Conservation (phyloP, 2,113 vertebrate genomes). For the Varanus komodoensis region DNA sequence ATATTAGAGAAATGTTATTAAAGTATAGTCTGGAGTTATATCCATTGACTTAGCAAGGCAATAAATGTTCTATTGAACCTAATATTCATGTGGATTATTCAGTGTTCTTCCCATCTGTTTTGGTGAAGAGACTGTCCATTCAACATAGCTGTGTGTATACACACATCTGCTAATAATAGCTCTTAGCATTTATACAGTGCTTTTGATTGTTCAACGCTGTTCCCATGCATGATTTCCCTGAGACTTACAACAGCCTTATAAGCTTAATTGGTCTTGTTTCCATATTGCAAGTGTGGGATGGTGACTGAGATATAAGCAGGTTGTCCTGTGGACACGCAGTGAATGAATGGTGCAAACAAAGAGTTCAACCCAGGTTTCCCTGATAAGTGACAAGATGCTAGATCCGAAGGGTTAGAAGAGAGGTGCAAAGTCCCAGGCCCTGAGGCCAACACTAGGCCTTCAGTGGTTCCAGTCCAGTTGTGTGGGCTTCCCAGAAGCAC, state of each 20-base stretch:
- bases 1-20: conserved; percentile 54
- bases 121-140: not conserved
- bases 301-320: not conserved
- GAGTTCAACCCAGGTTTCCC: not conserved
- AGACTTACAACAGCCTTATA: not conserved
- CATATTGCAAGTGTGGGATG: not conserved
- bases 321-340: not conserved
- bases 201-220: not conserved
- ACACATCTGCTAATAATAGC: not conserved
- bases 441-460: no score
- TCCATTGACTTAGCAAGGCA: conserved; percentile 25
- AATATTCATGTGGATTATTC: not conserved
- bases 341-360: not conserved
- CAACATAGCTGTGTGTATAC: not conserved
- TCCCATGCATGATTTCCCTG: not conserved
- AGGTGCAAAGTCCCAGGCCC: no score
- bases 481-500: no score
- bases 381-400: not conserved
- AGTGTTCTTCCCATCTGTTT: not conserved
- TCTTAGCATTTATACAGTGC: not conserved
- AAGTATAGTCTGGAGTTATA: not conserved
- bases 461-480: no score
- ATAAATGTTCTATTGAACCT: conserved; percentile 43
- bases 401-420: no score
- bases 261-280: not conserved